Evolutionary conservation across 35 echinoderm and acorn worm species (phyloP).

Genomic region (Diadema setosum): DNA sequence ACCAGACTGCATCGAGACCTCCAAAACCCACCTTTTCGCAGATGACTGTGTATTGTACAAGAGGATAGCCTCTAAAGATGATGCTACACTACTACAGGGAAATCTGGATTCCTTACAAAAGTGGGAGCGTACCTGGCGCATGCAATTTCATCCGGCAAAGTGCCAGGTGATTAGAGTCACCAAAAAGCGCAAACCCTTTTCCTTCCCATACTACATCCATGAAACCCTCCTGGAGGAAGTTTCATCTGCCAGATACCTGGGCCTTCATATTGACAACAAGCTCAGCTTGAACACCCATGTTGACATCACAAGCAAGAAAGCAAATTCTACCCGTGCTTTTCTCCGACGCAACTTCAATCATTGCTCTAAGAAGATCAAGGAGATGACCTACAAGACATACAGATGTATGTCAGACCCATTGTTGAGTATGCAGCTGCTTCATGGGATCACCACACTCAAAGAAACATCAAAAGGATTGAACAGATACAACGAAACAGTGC

Average conservation of each 20-base stretch:
- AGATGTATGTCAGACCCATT: not conserved
- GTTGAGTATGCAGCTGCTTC: not conserved
- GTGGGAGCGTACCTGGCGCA: too few relatives aligned
- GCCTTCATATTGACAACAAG: too few relatives aligned
- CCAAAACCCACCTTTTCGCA: slow-evolving; percentile 34
- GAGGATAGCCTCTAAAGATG: not conserved
- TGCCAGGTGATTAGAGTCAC: not conserved
- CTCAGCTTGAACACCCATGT: not conserved
- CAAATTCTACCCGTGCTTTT: too few relatives aligned
- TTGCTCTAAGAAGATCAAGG: too few relatives aligned
- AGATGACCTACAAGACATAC: not conserved
- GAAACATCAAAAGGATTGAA: too few relatives aligned
- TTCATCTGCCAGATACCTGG: too few relatives aligned
- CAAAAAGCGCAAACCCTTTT: too few relatives aligned
- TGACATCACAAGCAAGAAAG: not conserved
- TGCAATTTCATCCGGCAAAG: too few relatives aligned
- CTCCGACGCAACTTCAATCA: too few relatives aligned
- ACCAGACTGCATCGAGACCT: not conserved
- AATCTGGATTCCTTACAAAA: not conserved
- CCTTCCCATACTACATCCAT: not conserved
- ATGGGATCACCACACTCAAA: not conserved
- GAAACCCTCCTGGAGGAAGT: not conserved
- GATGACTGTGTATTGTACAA: slow-evolving; percentile 37
- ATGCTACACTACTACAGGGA: too few relatives aligned
- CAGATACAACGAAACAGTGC: not conserved